phyloP scores from a whole-genome alignment of 1,140 invertebrate species.

The Drosophila prosaltans region DNA sequence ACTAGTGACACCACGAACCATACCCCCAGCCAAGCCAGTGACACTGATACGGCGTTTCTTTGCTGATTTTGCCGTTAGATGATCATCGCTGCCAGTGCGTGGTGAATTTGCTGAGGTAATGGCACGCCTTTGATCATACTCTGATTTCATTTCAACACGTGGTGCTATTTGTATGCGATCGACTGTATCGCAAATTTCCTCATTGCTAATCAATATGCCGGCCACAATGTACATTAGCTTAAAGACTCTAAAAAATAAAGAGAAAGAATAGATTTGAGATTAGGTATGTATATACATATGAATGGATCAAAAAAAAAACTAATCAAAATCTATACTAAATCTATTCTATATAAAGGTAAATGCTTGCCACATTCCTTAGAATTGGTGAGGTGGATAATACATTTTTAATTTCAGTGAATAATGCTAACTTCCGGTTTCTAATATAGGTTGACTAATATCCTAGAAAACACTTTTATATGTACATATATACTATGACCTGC shows the following conservation, averaged over 20 bases:
- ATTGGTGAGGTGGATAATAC: too few species aligned
- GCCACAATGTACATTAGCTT: constrained; percentile 81
- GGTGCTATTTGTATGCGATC: constrained; percentile 81
- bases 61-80: neutral
- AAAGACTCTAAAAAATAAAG: constrained; percentile 55
- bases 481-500: too few species aligned
- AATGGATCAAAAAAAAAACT: too few species aligned
- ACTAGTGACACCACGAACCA: constrained; percentile 61
- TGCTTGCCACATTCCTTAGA: too few species aligned
- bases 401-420: too few species aligned
- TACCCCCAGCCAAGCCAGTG: constrained; percentile 49
- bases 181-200: constrained; percentile 78
- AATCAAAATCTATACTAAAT: too few species aligned
- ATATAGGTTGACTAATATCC: too few species aligned
- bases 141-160: constrained; percentile 72
- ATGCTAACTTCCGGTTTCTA: too few species aligned
- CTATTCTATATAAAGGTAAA: too few species aligned
- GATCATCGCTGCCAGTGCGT: constrained; percentile 19
- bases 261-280: too few species aligned
- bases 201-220: constrained; percentile 78
- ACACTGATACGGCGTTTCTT: constrained; percentile 54
- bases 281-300: too few species aligned
- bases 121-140: constrained; percentile 27
- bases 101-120: constrained; percentile 13
- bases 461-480: too few species aligned